Evolutionary conservation across 2,888 invertebrate genomes (phyloP).

Genomic region (Augiades crinisus): DNA sequence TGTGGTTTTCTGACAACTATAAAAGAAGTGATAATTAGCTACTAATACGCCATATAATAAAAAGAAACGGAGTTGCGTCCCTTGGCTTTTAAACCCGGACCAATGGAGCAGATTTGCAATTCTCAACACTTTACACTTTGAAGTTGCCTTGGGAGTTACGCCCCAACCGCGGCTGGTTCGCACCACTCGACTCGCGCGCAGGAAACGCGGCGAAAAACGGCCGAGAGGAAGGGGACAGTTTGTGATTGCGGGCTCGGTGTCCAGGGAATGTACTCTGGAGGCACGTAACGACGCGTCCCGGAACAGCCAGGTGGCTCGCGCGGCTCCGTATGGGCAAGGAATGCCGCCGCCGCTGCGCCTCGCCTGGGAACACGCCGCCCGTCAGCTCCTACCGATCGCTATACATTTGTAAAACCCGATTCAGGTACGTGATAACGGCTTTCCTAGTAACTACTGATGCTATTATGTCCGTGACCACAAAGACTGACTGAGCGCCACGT

Average conservation of each 20-base stretch:
- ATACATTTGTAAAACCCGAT: slow-evolving; percentile 53
- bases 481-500: neutral
- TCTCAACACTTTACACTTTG: too few relatives aligned
- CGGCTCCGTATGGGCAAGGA: slow-evolving; percentile 70
- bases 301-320: slow-evolving; percentile 64
- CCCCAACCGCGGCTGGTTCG: neutral
- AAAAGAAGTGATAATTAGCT: too few relatives aligned
- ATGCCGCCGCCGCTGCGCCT: slow-evolving; percentile 53
- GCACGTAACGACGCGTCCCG: slow-evolving; percentile 61
- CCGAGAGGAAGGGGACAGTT: slow-evolving; percentile 58
- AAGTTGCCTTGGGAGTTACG: neutral
- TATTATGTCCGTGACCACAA: slow-evolving; percentile 22
- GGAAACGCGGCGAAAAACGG: slow-evolving; percentile 52
- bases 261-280: slow-evolving; percentile 58
- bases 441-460: slow-evolving; percentile 40
- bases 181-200: slow-evolving; percentile 34
- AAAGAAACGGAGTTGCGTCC: too few relatives aligned
- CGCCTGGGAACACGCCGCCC: slow-evolving; percentile 62
- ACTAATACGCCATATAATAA: too few relatives aligned
- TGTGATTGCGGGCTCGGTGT: slow-evolving; percentile 58
- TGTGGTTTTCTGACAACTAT: too few relatives aligned
- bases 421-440: slow-evolving; percentile 50
- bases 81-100: too few relatives aligned
- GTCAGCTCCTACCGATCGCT: slow-evolving; percentile 40
- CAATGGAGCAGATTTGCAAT: too few relatives aligned